Evolutionary conservation across 2,113 vertebrate species (phyloP), one percentile per base, ranked within the genome.

Genomic region (Phrynosoma blainvillii): DNA sequence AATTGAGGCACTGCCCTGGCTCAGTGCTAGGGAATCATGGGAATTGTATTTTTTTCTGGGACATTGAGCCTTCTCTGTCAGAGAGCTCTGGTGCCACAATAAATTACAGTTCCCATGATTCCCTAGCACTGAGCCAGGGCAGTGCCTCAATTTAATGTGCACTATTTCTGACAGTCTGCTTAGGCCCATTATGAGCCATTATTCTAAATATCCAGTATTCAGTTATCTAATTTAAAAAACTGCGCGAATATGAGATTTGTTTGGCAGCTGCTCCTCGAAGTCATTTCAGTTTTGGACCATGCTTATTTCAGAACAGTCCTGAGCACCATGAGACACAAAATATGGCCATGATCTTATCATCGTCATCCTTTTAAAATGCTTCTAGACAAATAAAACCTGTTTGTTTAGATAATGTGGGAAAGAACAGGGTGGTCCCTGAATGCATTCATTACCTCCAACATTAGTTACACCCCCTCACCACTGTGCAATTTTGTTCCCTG

Each of bases 401-500:
- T 90, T 92, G 27, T 89, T 93, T 93, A 83, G 40, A 81, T 80
- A 91, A 18, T 2, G 73, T 1, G 87, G 47, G 8, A 86, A 89
- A 84, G 62, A 93, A 62, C 68, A 92, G 32, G 65, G 40, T 91
- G 81, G 85, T 94, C 90, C 27, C 84, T 91, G 65, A 16, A n/a
- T 81, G 36, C 81, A 36, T 5, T 62, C 74, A 76, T 71, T 87
- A 40, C 81, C 88, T 89, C 56, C 52, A 36, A 89, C 71, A 56
- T 10, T 30, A 0, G 1, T 59, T 90, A 68, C 1, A 1, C 14
- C 1, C 4, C 25, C 27, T 25, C 70, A 79, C 52, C 59, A 16
- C 59, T 62, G 16, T 59, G 54, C 30, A 80, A 13, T 79, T 20
- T 16, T 81, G 32, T 65, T 2, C 0, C 1, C 73, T 88, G n/a